Conservation (phyloP, 2,113 vertebrate genomes). For the Entosphenus tridentatus region DNA sequence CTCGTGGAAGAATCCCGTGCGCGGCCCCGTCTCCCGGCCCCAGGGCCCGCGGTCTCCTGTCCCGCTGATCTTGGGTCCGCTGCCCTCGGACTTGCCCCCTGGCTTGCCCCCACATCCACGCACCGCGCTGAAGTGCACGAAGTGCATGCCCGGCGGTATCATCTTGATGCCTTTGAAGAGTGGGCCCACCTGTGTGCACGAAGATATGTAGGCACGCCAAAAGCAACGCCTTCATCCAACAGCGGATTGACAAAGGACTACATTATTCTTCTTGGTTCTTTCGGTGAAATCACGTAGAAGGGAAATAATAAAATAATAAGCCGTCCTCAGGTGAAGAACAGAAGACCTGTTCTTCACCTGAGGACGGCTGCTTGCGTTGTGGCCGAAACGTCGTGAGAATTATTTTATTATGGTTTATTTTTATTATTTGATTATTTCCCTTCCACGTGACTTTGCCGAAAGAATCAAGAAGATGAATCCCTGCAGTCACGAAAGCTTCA, state of each 20-base stretch:
- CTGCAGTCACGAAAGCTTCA: too few relatives aligned
- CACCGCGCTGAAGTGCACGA: constrained; percentile 49
- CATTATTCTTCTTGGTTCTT: not conserved
- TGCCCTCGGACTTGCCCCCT: constrained; percentile 14
- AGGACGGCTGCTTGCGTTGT: not conserved
- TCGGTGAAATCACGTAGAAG: not conserved
- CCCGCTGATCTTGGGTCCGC: too few relatives aligned
- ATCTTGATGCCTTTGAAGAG: constrained; percentile 75
- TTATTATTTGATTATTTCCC: too few relatives aligned
- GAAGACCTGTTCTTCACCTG: not conserved
- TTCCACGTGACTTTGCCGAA: too few relatives aligned
- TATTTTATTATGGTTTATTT: too few relatives aligned
- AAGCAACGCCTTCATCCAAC: not conserved
- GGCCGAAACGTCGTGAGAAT: not conserved
- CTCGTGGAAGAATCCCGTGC: constrained; percentile 45
- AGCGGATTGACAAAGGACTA: not conserved
- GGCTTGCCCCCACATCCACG: constrained; percentile 13
- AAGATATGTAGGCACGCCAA: not conserved
- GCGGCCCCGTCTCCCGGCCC: constrained; percentile 36
- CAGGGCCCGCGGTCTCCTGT: too few relatives aligned
- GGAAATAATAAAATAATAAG: not conserved
- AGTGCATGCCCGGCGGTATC: constrained; percentile 80
- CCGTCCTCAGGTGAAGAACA: not conserved
- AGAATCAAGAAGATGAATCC: too few relatives aligned
- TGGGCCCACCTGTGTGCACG: constrained; percentile 37